Base-by-base conservation (phyloP, 2,888 invertebrate species). In the Andrena bicolor region DNA sequence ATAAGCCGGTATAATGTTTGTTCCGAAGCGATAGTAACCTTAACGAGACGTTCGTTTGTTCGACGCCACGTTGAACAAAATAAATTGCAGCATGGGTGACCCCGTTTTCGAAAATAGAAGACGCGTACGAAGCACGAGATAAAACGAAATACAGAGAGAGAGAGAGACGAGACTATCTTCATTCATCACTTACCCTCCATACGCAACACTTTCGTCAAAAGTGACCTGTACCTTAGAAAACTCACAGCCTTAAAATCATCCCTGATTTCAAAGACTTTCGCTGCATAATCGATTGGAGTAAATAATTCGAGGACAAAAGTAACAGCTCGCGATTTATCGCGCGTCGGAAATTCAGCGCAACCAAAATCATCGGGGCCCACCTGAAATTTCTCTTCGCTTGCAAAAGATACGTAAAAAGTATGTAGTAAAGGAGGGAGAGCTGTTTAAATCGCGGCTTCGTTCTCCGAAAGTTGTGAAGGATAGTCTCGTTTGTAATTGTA, bases 111-210 rank as follows among this genome's bases (percentile, higher is more conserved):
- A 16, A 41, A 10, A 10, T 10, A 30, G 20, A 13, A 61, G 56
- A 61, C 41, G 28, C 30, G 58, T 23, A 26, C 58, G 32, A 68
- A 64, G 26, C 49, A 41, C 10, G 16, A 65, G 56, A 51, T 26
- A n/a, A 6, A 61, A 32, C 41, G 71, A 60, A 65, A 58, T 13
- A 56, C n/a, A 35, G 35, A 35, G 32, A 32, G 8, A 32, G 35
- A 76, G 41, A 60, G 23, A 77, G 23, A 72, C 61, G 72, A 80
- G 80, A 80, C 80, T 80, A 80, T 77, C 72, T 72, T 80, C 61
- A 70, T 79, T 70, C 51, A 20, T 73, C 41, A 5, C 51, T 20
- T 32, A 60, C 56, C 4, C 20, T 30, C 35, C 63, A 56, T 60
- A 60, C 30, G 32, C 53, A 56, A 16, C n/a, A 53, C 32, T 60